Base-by-base conservation (phyloP, 2,888 invertebrate genomes). In the Noctua fimbriata region DNA sequence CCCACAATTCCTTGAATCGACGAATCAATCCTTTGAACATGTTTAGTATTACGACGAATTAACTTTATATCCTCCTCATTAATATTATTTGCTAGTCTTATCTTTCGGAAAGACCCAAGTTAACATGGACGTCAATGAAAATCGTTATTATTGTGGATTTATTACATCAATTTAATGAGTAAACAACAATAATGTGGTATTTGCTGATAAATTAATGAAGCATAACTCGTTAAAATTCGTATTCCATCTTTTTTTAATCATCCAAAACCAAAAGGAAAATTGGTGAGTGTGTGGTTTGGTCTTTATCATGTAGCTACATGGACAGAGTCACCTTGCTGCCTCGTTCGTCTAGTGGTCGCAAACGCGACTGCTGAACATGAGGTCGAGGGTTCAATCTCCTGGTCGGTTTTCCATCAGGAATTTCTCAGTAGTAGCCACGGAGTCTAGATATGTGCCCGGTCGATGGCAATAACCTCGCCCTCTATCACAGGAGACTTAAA, bases 101-200 rank as follows among this genome's bases (percentile, higher is more conserved):
- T 79, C 77, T 65, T 24, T 47, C n/a, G 79, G 79, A 41, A 83
- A 66, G 7, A 55, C 79, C 81, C 76, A 55, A 47, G 28, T 41
- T 66, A 18, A 10, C 12, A 36, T 12, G 36, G 55, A 83, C 77
- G 79, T 79, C 65, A 83, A 36, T 55, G 18, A 63, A 63, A 7
- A 7, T 65, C 44, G 66, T 66, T 73, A n/a, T 58, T 79, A 16
- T 65, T 36, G 6, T 28, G 10, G 10, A 41, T 83, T 65, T 79
- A 65, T 55, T 73, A 32, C 41, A 73, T 78, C 49, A 82, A 66
- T 47, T 14, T 71, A 55, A 76, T 65, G 76, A 28, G 76, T 82
- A 76, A 79, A 83, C 63, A 79, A 55, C 63, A 65, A 49, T 47
- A 18, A 55, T 74, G 32, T 76, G 60, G 32, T 44, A 36, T 28